These are phyloP conservation scores for Aricia artaxerxes DNA, from an alignment of 2,888 invertebrate genomes.

Conservation along the genomic window DNA sequence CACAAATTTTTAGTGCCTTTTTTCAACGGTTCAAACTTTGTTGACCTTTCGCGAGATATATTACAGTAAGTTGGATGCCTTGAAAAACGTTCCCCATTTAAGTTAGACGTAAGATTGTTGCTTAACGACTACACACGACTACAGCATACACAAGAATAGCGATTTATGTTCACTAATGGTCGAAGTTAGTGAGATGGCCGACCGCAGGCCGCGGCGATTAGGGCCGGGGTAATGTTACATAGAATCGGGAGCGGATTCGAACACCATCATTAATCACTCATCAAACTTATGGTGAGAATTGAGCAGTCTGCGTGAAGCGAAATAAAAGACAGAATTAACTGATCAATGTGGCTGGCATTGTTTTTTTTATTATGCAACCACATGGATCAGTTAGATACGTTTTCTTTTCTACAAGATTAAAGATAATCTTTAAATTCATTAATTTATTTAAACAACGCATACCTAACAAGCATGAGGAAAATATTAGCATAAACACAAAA, in stretches of 20 bases:
- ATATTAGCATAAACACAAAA: too few relatives aligned
- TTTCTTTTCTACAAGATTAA: too few relatives aligned
- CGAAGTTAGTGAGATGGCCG: neutral
- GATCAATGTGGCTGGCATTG: too few relatives aligned
- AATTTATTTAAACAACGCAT: too few relatives aligned
- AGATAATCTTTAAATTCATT: too few relatives aligned
- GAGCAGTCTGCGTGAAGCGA: too few relatives aligned
- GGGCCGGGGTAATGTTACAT: neutral
- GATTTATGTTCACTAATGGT: constrained; percentile 12
- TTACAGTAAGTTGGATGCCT: neutral
- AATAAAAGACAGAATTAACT: too few relatives aligned
- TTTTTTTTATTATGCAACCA: too few relatives aligned
- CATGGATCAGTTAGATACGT: too few relatives aligned
- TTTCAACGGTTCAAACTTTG: too few relatives aligned
- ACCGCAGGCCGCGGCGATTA: neutral
- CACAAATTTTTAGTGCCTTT: too few relatives aligned
- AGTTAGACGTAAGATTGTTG: constrained; percentile 4
- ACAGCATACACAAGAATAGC: neutral
- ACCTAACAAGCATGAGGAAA: too few relatives aligned
- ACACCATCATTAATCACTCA: neutral
- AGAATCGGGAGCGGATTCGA: neutral
- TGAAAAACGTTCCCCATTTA: constrained; percentile 16
- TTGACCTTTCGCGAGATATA: neutral
- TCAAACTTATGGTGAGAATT: neutral
- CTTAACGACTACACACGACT: neutral